Evolutionary conservation across 1,140 invertebrate species (phyloP).

Genomic region (Belonocnema kinseyi): DNA sequence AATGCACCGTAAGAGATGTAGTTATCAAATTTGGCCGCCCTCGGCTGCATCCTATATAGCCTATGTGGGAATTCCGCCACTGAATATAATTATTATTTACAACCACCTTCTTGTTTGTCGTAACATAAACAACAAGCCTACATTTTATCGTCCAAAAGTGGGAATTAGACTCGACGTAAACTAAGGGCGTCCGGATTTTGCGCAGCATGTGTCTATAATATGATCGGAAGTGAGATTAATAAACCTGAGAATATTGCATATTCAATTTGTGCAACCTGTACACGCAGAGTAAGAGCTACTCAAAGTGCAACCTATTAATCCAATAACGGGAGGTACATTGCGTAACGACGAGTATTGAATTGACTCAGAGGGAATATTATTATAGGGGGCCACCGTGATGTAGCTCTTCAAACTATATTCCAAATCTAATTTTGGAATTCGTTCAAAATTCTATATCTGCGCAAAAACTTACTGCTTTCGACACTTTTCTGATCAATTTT

Average conservation of each 20-base stretch:
- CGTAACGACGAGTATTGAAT: conserved; percentile 6
- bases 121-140: neutral
- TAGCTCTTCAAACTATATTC: neutral
- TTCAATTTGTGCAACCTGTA: conserved; percentile 8
- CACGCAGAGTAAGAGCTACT: conserved; percentile 22
- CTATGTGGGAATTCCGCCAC: too few species aligned
- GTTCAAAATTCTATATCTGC: neutral
- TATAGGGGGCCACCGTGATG: neutral
- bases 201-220: conserved; percentile 9
- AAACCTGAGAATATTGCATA: conserved; percentile 26
- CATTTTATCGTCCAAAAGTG: conserved; percentile 6
- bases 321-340: conserved; percentile 15
- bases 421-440: neutral
- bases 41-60: too few species aligned
- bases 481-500: too few species aligned
- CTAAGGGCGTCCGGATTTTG: conserved; percentile 2
- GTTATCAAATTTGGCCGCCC: too few species aligned
- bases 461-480: too few species aligned
- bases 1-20: too few species aligned
- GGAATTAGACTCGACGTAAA: conserved; percentile 13
- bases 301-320: conserved; percentile 28
- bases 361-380: conserved; percentile 3
- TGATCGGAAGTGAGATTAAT: conserved; percentile 23
- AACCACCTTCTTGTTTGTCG: neutral
- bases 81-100: conserved; percentile 2